A percentile compares a stretch with the other conserved stretches of the same genome.
phyloP scores from a whole-genome alignment of 1,140 invertebrate genomes.

The Bombus polaris region DNA sequence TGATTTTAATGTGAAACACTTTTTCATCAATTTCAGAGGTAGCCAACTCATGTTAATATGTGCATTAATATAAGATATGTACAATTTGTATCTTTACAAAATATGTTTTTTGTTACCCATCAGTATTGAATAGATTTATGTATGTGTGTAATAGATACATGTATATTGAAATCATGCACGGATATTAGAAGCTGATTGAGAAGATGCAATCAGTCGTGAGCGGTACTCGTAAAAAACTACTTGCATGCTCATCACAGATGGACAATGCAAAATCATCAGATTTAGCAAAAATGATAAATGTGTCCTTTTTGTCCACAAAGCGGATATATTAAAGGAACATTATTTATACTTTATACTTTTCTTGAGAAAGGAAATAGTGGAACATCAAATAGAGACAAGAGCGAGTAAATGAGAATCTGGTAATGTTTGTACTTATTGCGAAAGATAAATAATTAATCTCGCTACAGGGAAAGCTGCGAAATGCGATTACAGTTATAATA shows the following conservation, averaged over 20 bases:
- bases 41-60: conserved; percentile 40
- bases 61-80: conserved; percentile 59
- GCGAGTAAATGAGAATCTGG: not conserved
- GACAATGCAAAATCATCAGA: conserved; percentile 12
- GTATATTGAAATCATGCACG: conserved; percentile 35
- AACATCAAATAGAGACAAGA: conserved; percentile 1
- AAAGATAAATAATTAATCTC: conserved; percentile 16
- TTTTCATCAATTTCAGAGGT: conserved; percentile 22
- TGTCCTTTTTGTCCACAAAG: not conserved
- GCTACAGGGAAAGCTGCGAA: conserved; percentile 23
- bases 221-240: conserved; percentile 46
- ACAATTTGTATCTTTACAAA: conserved; percentile 52
- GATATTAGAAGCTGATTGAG: conserved; percentile 39
- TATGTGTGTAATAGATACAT: conserved; percentile 47
- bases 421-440: conserved; percentile 49
- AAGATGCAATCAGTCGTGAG: conserved; percentile 33
- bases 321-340: conserved; percentile 5
- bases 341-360: conserved; percentile 33
- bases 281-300: conserved; percentile 1
- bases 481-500: conserved; percentile 46
- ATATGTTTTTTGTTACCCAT: conserved; percentile 53
- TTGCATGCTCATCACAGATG: conserved; percentile 6
- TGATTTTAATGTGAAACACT: conserved; percentile 29
- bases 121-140: conserved; percentile 55
- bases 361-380: not conserved